Percentiles rank a stretch among this genome's conserved stretches.
phyloP scores from a whole-genome alignment of 2,113 vertebrate genomes.

The Sturnira hondurensis region DNA sequence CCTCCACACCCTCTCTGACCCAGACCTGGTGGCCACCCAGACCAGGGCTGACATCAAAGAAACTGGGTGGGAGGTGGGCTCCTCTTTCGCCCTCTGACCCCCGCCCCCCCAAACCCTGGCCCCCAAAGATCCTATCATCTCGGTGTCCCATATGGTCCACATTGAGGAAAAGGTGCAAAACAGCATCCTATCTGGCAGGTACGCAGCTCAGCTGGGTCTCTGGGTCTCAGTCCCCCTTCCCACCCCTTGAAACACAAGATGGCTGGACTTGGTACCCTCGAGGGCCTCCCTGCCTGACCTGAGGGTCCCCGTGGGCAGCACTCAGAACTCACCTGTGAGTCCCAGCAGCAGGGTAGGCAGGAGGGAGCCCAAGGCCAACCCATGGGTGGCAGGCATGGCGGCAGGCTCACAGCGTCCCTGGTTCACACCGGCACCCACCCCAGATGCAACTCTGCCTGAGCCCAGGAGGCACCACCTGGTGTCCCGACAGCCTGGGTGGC shows the following conservation, averaged over 20 bases:
- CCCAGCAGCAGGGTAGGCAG: neutral
- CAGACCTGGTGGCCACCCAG: neutral
- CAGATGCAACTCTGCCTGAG: neutral
- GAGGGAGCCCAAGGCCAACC: neutral
- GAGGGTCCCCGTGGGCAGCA: neutral
- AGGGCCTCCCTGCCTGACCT: neutral
- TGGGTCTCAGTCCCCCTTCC: neutral
- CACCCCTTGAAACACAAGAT: neutral
- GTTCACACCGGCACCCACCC: fast-evolving
- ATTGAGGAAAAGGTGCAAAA: neutral
- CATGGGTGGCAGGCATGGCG: neutral
- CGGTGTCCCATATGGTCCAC: neutral
- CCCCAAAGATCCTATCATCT: neutral
- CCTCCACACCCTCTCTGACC: neutral
- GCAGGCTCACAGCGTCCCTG: neutral
- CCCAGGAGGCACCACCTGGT: neutral
- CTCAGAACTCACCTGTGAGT: conserved; percentile 31
- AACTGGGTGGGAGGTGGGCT: neutral
- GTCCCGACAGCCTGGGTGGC: neutral
- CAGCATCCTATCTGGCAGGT: neutral
- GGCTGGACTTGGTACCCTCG: neutral
- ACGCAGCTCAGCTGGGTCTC: neutral
- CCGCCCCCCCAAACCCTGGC: neutral
- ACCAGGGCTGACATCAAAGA: neutral
- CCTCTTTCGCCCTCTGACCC: too few relatives aligned